Percentiles rank a stretch among this genome's conserved stretches.
Conservation (phyloP, 2,797 vertebrate species). For the Numenius phaeopus region DNA sequence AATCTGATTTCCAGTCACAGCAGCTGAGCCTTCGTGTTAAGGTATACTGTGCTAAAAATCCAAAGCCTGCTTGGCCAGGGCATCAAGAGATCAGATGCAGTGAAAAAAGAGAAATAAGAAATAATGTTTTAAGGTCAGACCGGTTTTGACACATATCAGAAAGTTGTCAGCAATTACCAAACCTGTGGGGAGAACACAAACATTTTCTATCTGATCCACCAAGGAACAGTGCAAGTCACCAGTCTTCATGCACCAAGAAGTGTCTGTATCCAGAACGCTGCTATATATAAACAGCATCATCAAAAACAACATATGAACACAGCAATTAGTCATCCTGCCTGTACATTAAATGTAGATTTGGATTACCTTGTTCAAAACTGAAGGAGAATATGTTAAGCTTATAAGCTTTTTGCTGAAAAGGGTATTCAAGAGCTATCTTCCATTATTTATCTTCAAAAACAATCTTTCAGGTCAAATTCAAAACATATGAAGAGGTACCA, state of each 20-base stretch:
- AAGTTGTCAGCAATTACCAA: neutral
- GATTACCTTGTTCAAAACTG: neutral
- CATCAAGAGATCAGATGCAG: neutral
- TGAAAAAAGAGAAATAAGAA: neutral
- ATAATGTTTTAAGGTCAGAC: neutral
- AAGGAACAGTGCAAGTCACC: neutral
- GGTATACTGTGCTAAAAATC: neutral
- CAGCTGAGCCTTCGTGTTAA: neutral
- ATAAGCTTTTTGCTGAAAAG: neutral
- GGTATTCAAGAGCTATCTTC: neutral
- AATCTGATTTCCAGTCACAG: slow-evolving; percentile 33
- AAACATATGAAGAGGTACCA: neutral
- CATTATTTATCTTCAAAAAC: neutral
- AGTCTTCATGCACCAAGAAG: neutral
- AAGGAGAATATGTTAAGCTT: neutral
- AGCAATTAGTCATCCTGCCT: slow-evolving; percentile 26
- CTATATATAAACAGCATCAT: slow-evolving; percentile 51
- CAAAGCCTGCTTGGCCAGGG: neutral
- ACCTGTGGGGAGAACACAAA: neutral
- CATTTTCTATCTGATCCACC: neutral
- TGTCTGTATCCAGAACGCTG: neutral
- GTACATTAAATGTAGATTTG: neutral
- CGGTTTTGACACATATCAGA: neutral
- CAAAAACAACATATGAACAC: slow-evolving; percentile 58
- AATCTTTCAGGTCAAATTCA: neutral